Base-by-base conservation (phyloP, 2,888 invertebrate species). In the Pseudococcus viburni region DNA sequence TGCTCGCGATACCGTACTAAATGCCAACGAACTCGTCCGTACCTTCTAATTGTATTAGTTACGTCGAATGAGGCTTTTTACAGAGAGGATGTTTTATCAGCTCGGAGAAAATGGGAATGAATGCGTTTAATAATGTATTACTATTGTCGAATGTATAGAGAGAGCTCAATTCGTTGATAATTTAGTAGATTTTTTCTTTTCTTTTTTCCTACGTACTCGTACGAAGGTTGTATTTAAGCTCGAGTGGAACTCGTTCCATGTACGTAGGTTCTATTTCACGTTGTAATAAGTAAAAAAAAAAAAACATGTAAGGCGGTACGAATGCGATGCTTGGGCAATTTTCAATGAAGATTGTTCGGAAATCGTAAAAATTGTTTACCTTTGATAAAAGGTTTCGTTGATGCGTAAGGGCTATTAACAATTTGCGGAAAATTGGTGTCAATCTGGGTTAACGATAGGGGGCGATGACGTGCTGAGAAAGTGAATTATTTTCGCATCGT, bases 21-120 rank as follows among this genome's bases (percentile, higher is more conserved):
- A 80, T 42, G 80, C 80, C 80, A 80, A 80, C 46, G 80, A 80
- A 80, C 80, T 80, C 80, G 17, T 42, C 19, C 42, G 42, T 73
- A n/a, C n/a, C 68, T 26, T 73, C 26, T 73, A 73, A 26, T 26
- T 73, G 68, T 33, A 33, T 73, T 26, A 64, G 15, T 9, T n/a
- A 33, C 19, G 59, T 59, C n/a, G 59, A 59, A n/a, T 5, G 26
- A 33, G 68, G 26, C 33, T 12, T 26, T 26, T 26, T 73, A 15
- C 2, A 4, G 33, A 59, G n/a, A 59, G 26, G 26, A 73, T 7
- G 68, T n/a, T 19, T 73, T 26, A 73, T 73, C 68, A 73, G 33
- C 68, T 11, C 26, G 12, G 68, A 73, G n/a, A 73, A 73, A 73
- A 73, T 73, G 11, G 33, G 68, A 73, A 73, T 73, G 68, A 73